Base-by-base conservation (phyloP, 1,140 invertebrate species). In the Lucilia sericata region DNA sequence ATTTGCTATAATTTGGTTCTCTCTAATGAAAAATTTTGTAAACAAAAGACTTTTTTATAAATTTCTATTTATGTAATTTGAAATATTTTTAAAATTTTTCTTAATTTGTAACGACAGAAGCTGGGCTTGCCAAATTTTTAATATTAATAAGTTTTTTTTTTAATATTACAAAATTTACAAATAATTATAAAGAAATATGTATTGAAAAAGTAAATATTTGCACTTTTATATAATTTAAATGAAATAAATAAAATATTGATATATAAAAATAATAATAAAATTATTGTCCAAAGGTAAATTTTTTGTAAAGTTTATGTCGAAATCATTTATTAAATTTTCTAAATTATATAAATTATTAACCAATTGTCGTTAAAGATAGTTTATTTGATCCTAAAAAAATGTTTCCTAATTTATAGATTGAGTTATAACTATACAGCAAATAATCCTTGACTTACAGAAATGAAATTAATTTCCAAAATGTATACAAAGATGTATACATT, bases 101-200 rank as follows among this genome's bases (percentile, higher is more conserved):
- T n/a, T 9, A 78, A 34, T 14, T n/a, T n/a, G n/a, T n/a, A n/a
- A n/a, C n/a, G 47, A 82, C 13, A 88, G 86, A 89, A 89, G 88
- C 88, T 89, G 88, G 87, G 87, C 88, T 89, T 89, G 88, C 88
- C 88, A 89, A 89, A 89, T 89, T 84, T 84, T 51, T 80, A 84
- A 70, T 70, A 21, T 70, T 70, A 21, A 70, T 70, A 9, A 70
- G 65, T 25, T 70, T 70, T 70, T n/a, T 65, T 25, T 70, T 70
- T 21, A 19, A 17, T 70, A 70, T 21, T 70, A 70, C 65, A 70
- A 70, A 70, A 19, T 70, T 70, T 70, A 70, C 10, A 10, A 70
- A 21, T 21, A 70, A 25, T 10, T 21, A 70, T 70, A 21, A 21
- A 70, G 10, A 70, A 21, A 70, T 70, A 25, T 55, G 17, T 17